Evolutionary conservation across 2,113 vertebrate genomes (phyloP), one percentile per base, ranked within the genome.

Genomic region (Heterotilapia buettikoferi): DNA sequence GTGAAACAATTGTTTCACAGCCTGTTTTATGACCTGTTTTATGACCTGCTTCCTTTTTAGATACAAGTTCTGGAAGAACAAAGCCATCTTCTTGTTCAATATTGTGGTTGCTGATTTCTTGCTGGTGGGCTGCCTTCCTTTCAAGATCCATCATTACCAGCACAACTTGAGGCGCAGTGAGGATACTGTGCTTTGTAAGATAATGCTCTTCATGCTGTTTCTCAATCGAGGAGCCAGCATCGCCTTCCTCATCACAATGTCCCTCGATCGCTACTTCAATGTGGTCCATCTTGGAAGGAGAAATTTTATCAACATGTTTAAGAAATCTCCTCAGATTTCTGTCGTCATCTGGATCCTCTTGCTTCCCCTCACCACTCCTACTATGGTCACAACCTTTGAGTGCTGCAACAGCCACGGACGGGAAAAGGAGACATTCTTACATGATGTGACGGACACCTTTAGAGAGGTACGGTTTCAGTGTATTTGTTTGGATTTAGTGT

Each of bases 11-110:
- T 7, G n/a, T n/a, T n/a, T n/a, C n/a, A n/a, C n/a, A n/a, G n/a
- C n/a, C n/a, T n/a, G n/a, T n/a, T n/a, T n/a, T n/a, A n/a, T n/a
- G n/a, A 18, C 53, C 33, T 9, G 29, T 16, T 63, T 21, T 57
- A 29, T 80, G 3, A 3, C 21, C 38, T 5, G 5, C 47, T 79
- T 90, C 38, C 52, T 52, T 29, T 81, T 71, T 9, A 96, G 96
- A 71, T 95, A 95, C 66, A 97, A 95, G 81, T 96, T 94, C 89
- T 97, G 96, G 96, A 97, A 94, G 90, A 97, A 94, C 93, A 98
- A 97, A 83, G 96, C 95, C 1, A 86, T 96, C 12, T 96, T 97
- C 59, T 94, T 97, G 4, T 97, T 97, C 93, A 97, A 97, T 76
- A 92, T 97, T 56, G 96, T 97, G 6, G 79, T 97, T 56, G 97